Conservation (phyloP, 2,797 vertebrate species). For the Champsocephalus gunnari region DNA sequence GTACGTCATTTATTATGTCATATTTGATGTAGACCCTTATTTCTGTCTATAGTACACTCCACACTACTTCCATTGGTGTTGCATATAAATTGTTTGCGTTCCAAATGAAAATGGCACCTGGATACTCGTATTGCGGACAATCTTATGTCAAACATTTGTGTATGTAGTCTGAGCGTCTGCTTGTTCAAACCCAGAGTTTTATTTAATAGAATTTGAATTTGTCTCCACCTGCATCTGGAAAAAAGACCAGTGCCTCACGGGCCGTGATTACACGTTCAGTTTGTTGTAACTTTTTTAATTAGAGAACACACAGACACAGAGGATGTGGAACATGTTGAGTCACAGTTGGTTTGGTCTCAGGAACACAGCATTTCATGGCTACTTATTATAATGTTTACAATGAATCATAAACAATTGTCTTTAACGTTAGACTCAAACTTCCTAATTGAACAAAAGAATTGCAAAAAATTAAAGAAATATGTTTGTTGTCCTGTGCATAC, state of each 20-base stretch:
- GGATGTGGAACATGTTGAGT: conserved; percentile 74
- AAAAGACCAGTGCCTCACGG: conserved; percentile 52
- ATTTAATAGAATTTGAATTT: conserved; percentile 49
- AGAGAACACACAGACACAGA: conserved; percentile 63
- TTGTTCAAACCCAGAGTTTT: conserved; percentile 41
- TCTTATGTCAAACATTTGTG: not conserved
- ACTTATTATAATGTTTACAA: conserved; percentile 2
- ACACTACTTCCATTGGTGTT: not conserved
- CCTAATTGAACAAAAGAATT: not conserved
- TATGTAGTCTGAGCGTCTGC: conserved; percentile 31
- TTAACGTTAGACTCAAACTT: not conserved
- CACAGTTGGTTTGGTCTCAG: conserved; percentile 55
- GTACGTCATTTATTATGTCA: no score
- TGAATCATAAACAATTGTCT: not conserved
- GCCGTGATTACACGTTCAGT: conserved; percentile 73
- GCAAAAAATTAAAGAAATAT: not conserved
- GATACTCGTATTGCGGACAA: not conserved
- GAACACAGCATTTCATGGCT: conserved; percentile 9
- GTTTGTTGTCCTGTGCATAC: not conserved
- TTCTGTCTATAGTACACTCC: not conserved
- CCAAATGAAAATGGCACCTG: not conserved
- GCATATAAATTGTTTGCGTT: not conserved
- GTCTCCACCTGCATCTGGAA: conserved; percentile 60
- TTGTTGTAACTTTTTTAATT: conserved; percentile 70
- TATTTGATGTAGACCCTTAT: not conserved